Evolutionary conservation across 2,888 invertebrate genomes (phyloP).

Genomic region (Archaeoteleia sp.): DNA sequence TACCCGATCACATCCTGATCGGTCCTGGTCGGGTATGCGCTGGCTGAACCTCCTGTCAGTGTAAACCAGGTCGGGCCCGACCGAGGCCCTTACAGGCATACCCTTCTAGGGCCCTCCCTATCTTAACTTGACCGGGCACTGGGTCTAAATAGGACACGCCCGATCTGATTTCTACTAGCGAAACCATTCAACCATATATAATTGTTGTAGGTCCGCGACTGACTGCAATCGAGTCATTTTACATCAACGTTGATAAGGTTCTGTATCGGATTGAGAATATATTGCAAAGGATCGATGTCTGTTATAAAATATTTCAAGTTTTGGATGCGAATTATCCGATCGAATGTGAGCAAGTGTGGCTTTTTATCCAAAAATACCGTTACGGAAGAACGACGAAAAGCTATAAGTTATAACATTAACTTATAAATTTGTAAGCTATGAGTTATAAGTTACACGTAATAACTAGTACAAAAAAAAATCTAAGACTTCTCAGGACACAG

Average conservation of each 20-base stretch:
- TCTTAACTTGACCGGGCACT: too few relatives aligned
- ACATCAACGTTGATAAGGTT: constrained; percentile 1
- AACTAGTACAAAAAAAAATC: not conserved
- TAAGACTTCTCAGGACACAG: not conserved
- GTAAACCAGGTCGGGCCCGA: too few relatives aligned
- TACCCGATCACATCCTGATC: too few relatives aligned
- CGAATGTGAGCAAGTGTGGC: constrained; percentile 23
- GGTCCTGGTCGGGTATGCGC: too few relatives aligned
- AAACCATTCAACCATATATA: constrained; percentile 10
- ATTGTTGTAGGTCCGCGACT: constrained; percentile 5
- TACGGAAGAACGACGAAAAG: constrained; percentile 4
- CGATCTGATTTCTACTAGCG: too few relatives aligned
- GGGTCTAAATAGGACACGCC: too few relatives aligned
- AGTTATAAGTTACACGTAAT: not conserved
- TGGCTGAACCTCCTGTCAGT: too few relatives aligned
- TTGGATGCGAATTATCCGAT: constrained; percentile 6
- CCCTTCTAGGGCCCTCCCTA: too few relatives aligned
- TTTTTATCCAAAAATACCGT: constrained; percentile 17
- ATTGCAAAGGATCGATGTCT: not conserved
- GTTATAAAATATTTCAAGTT: constrained; percentile 1
- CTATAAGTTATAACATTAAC: constrained; percentile 21
- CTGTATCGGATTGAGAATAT: not conserved
- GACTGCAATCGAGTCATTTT: not conserved
- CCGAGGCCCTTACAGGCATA: too few relatives aligned
- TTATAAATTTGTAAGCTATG: too few relatives aligned